Evolutionary conservation across 2,888 invertebrate genomes (phyloP), one percentile per base, ranked within the genome.

Genomic region (Thelaira solivaga): DNA sequence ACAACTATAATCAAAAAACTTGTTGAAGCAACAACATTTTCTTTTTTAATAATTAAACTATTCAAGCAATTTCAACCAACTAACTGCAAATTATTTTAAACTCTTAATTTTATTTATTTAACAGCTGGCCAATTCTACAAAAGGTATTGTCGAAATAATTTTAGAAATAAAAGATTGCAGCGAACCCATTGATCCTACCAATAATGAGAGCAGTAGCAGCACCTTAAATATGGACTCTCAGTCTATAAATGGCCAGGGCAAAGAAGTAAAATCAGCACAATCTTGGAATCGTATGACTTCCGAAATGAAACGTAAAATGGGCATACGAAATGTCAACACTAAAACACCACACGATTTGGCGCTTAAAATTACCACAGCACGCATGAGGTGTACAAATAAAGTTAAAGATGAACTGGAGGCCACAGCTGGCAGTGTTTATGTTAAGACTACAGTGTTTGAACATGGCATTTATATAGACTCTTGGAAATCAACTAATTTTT

Each of bases 381-480:
- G 87, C 64, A 88, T 89, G 88, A 84, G 89, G 5, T 89, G 88
- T 76, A 86, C 89, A 47, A 87, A 88, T 71, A 89, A 88, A 81
- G 88, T 88, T 2, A 89, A 89, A 82, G 89, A 89, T 55, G 89
- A 89, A 31, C 83, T 89, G 65, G 89, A 89, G 80, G 84, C 84
- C 39, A 86, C 86, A 7, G 88, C 87, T n/a, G 85, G 86, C 34
- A 93, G 93, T 64, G 90, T 95, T 83, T 95, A 95, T 86, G 91
- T 95, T 79, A 95, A 95, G 89, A 94, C 95, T 73, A 93, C 93
- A 0, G 92, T 94, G 76, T 91, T 93, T 79, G 94, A 95, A 85
- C 92, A 92, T 75, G 93, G 92, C 81, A 92, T 90, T 59, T 89
- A 90, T 36, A 89, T 90, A 26, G 90, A 90, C 69, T 90, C 90